These are phyloP conservation scores for Drosophila melanica DNA, from an alignment of 1,140 invertebrate species.

Conservation along the genomic window DNA sequence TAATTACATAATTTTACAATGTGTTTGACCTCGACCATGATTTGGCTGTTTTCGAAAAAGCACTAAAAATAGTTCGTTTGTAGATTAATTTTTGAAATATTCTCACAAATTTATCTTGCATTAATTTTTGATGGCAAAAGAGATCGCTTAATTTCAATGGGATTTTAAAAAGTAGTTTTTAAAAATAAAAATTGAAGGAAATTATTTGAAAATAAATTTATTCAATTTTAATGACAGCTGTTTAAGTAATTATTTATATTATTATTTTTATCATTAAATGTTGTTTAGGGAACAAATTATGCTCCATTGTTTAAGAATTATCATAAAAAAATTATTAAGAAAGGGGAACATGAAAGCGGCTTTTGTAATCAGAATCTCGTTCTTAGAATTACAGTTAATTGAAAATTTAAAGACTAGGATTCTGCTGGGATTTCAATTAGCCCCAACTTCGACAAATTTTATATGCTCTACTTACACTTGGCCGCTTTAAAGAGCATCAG, in stretches of 20 bases:
- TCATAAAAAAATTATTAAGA: too few relatives aligned
- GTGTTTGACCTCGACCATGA: neutral
- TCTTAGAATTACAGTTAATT: neutral
- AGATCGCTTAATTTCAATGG: too few relatives aligned
- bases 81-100: too few relatives aligned
- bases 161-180: too few relatives aligned
- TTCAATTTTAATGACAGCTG: neutral
- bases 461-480: neutral
- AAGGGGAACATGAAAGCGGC: neutral
- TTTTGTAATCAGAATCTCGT: neutral
- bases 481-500: constrained; percentile 19
- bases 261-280: too few relatives aligned
- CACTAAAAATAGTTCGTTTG: too few relatives aligned
- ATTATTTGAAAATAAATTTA: neutral
- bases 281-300: too few relatives aligned
- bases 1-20: constrained; percentile 6
- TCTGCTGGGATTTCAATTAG: constrained; percentile 9
- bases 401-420: constrained; percentile 4
- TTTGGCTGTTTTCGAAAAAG: neutral
- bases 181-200: neutral
- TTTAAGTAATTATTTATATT: neutral
- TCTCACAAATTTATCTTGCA: too few relatives aligned
- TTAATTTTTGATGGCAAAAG: too few relatives aligned
- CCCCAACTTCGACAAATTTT: neutral
- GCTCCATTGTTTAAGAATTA: too few relatives aligned